Evolutionary conservation across 2,113 vertebrate genomes (phyloP).

Genomic region (Sturnus vulgaris): DNA sequence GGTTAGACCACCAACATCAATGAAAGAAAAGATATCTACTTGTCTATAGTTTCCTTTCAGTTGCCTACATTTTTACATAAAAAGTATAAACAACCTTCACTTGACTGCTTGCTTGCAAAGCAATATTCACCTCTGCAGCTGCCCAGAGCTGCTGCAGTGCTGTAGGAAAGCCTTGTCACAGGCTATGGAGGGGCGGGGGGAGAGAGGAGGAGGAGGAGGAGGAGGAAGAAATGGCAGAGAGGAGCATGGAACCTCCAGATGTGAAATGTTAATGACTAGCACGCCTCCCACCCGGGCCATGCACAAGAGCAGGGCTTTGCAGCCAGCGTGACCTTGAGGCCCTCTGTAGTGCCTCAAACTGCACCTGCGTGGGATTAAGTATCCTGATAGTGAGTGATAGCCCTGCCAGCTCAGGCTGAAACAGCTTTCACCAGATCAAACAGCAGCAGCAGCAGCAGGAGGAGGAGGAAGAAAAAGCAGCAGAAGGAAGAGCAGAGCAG

Average conservation of each 20-base stretch:
- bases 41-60: slow-evolving; percentile 47
- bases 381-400: slow-evolving; percentile 65
- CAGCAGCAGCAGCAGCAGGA: not conserved
- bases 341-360: slow-evolving; percentile 40
- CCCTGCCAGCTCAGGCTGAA: slow-evolving; percentile 34
- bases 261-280: not conserved
- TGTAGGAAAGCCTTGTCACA: not conserved
- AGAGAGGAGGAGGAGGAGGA: not conserved
- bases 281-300: slow-evolving; percentile 1
- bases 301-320: slow-evolving; percentile 3
- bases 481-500: slow-evolving; percentile 6
- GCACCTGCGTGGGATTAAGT: slow-evolving; percentile 72
- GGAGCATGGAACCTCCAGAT: slow-evolving; percentile 20
- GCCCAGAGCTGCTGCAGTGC: not conserved
- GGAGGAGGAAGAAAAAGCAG: not conserved
- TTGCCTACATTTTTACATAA: slow-evolving; percentile 31
- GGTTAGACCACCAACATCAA: slow-evolving; percentile 53
- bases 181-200: accelerated
- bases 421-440: slow-evolving; percentile 64
- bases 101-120: slow-evolving; percentile 42
- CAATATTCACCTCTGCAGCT: not conserved
- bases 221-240: not conserved
- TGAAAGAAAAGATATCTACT: slow-evolving; percentile 42
- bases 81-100: slow-evolving; percentile 1
- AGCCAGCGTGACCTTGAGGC: slow-evolving; percentile 51